Evolutionary conservation across 1,140 invertebrate genomes (phyloP), one percentile per base, ranked within the genome.

Genomic region (Euura saliciscinereae): DNA sequence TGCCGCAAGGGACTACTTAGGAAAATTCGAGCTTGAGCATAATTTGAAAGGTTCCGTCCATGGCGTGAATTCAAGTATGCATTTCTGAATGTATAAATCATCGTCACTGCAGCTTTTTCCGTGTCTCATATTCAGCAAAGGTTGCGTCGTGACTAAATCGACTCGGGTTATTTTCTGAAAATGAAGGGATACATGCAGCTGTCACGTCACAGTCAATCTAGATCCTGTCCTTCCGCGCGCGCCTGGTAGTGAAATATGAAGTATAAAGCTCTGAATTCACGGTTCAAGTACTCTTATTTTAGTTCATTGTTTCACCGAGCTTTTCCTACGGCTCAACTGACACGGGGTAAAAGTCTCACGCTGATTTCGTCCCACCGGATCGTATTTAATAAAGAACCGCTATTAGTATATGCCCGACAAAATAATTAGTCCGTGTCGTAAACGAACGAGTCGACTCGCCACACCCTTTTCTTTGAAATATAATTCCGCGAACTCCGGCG

Each of bases 201-300:
- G 51, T 59, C 51, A 59, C 51, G 51, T 59, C 6, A 59, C 51
- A 59, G 3, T 59, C 10, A 59, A 59, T 59, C 51, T n/a, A 59
- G 51, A 6, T 8, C 10, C 28, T 0, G 28, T 28, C 28, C 28
- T 28, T 8, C 10, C 8, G 51, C 51, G 6, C 28, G 13, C 13
- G 51, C 51, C 51, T n/a, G 51, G 3, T 59, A 59, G 4, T 59
- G 51, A 59, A 59, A 59, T 59, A 59, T 59, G 3, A 59, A 59
- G 51, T 59, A 59, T 59, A 59, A 59, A 5, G 51, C 51, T n/a
- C 51, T n/a, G 51, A 59, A 59, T 59, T 59, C 51, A 59, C 51
- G 51, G 51, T 59, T 59, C 51, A 59, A 59, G 13, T 59, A 59
- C 28, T 28, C 10, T 59, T 59, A 0, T n/a, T 59, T 4, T 59